phyloP scores from a whole-genome alignment of 2,113 vertebrate genomes.

The Geococcyx californianus region DNA sequence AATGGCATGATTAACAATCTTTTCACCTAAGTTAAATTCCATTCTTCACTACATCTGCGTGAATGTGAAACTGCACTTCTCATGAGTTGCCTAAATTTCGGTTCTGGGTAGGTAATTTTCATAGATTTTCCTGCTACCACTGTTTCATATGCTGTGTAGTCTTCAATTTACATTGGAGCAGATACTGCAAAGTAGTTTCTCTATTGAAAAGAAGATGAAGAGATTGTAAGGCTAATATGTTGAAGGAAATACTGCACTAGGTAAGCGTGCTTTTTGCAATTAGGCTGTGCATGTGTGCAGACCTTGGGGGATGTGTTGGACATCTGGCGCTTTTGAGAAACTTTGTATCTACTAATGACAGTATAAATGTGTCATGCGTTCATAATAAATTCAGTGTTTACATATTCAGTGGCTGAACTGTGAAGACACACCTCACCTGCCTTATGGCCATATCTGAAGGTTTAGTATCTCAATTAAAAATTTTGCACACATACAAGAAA shows the following conservation, averaged over 20 bases:
- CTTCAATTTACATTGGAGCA: not conserved
- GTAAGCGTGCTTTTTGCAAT: not conserved
- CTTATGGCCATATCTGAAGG: not conserved
- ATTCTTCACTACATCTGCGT: not conserved
- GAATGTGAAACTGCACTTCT: not conserved
- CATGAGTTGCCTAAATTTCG: not conserved
- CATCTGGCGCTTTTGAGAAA: not conserved
- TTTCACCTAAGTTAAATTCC: not conserved
- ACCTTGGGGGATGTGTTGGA: not conserved
- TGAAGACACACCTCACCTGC: not conserved
- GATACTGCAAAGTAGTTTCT: not conserved
- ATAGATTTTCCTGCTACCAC: not conserved
- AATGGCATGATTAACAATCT: not conserved
- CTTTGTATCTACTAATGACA: not conserved
- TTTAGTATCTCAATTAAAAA: not conserved
- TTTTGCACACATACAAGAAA: not conserved
- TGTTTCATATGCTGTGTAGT: not conserved
- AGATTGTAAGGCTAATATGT: not conserved
- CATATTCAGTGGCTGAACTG: not conserved
- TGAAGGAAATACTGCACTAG: not conserved
- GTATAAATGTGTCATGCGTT: not conserved
- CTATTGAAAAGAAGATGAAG: not conserved
- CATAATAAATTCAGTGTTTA: not conserved
- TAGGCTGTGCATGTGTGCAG: not conserved
- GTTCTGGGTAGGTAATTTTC: not conserved